Evolutionary conservation across 2,888 invertebrate genomes (phyloP), one percentile per base, ranked within the genome.

Genomic region (Selenia dentaria): DNA sequence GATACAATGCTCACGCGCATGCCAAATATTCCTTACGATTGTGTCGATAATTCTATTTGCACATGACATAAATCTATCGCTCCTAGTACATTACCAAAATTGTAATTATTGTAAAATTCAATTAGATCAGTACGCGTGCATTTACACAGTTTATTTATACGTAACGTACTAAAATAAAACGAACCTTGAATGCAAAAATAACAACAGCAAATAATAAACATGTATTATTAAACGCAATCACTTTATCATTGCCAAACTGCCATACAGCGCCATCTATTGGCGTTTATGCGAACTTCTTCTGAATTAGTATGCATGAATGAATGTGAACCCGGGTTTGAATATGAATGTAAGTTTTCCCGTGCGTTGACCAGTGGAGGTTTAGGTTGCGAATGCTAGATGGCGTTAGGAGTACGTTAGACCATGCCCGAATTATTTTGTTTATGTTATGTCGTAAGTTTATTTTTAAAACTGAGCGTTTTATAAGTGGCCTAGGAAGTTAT

Each of bases 401-500:
- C 79, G 74, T 31, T 63, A 72, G 60, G 32, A 33, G 66, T 66
- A 28, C 40, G 34, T 22, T 40, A 45, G 42, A 53, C 48, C 39
- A 42, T 51, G 35, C 47, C 46, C 37, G 51, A 62, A 50, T 61
- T 54, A 75, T 72, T 73, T 75, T 81, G 79, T 76, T 79, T 80
- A 79, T 70, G 70, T 75, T 70, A 71, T 71, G 65, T 70, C 70
- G 68, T 68, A 48, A 59, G 77, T 82, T 83, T 88, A 88, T 88
- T 89, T 89, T 84, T 86, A 82, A 79, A 80, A 57, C 71, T 49
- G 76, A 82, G 75, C 81, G 70, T 78, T 84, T 84, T 84, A 83
- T 83, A 87, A 87, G 86, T 86, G 81, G 86, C 75, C 76, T 75
- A 79, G 78, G 84, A 82, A 83, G 84, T 81, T 20, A 54, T 48